These are phyloP conservation scores for Acromyrmex charruanus DNA, from an alignment of 1,140 invertebrate genomes.

Conservation along the genomic window DNA sequence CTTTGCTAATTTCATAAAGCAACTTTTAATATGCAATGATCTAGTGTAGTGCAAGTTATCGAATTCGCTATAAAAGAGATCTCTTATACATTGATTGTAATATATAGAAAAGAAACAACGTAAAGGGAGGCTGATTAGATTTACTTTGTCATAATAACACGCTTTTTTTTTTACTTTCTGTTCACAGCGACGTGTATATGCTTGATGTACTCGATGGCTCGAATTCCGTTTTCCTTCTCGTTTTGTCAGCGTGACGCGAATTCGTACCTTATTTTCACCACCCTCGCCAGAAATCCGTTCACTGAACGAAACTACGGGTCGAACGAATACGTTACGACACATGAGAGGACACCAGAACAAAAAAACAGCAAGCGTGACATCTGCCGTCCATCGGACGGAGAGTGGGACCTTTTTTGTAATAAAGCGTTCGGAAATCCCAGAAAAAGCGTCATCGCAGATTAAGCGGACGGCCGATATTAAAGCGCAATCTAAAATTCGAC, in stretches of 20 bases:
- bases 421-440: conserved; percentile 79
- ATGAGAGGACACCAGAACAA: conserved; percentile 40
- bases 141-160: conserved; percentile 38
- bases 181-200: conserved; percentile 16
- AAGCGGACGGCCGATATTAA: conserved; percentile 81
- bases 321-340: conserved; percentile 65
- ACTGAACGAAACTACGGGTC: conserved; percentile 45
- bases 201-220: conserved; percentile 39
- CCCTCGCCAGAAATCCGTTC: conserved; percentile 50
- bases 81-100: not conserved
- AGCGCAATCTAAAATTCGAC: conserved; percentile 81
- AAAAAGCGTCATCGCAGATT: conserved; percentile 83
- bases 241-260: conserved; percentile 41
- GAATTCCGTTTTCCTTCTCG: conserved; percentile 52
- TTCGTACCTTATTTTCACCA: conserved; percentile 57
- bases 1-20: no score
- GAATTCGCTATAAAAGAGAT: not conserved
- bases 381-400: conserved; percentile 77
- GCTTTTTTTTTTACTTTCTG: conserved; percentile 38
- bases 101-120: not conserved
- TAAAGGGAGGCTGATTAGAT: not conserved
- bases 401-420: conserved; percentile 83
- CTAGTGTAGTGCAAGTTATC: no score
- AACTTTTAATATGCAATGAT: no score
- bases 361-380: conserved; percentile 81